Percentiles rank a stretch among this genome's conserved stretches.
These are phyloP conservation scores for Xyrauchen texanus DNA, from an alignment of 2,113 vertebrate species.

Conservation along the genomic window DNA sequence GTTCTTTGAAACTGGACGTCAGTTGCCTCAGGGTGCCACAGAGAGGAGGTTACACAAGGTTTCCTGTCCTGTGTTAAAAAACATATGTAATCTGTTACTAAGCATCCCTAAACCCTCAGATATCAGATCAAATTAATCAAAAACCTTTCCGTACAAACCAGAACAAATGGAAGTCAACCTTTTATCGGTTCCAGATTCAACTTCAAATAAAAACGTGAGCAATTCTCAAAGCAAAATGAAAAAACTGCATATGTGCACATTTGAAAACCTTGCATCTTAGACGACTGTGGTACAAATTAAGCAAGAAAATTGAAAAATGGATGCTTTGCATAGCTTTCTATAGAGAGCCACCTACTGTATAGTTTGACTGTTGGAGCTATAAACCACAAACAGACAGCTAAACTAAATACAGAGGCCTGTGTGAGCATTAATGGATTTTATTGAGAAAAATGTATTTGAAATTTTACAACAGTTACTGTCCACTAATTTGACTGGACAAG, in stretches of 20 bases:
- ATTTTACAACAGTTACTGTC: no score
- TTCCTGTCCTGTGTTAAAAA: slow-evolving; percentile 46
- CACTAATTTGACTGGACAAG: no score
- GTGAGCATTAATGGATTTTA: background rate
- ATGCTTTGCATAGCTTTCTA: no score
- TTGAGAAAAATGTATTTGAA: background rate
- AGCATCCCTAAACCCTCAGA: background rate
- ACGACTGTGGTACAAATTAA: no score
- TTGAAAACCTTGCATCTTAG: no score
- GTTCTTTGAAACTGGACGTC: background rate
- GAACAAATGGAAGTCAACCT: no score
- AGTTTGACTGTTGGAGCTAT: no score
- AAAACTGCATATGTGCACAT: background rate
- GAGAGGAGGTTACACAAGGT: slow-evolving; percentile 71
- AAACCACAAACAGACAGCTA: background rate
- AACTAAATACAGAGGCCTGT: background rate
- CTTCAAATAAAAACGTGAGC: background rate
- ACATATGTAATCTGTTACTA: background rate
- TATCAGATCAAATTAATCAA: background rate
- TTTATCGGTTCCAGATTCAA: background rate
- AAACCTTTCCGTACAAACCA: background rate
- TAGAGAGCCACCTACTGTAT: no score
- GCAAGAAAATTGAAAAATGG: no score
- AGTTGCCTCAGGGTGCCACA: slow-evolving; percentile 53
- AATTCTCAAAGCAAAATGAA: background rate